These are phyloP conservation scores for Pantherophis vulpinus DNA, from an alignment of 2,797 vertebrate species.

Conservation along the genomic window DNA sequence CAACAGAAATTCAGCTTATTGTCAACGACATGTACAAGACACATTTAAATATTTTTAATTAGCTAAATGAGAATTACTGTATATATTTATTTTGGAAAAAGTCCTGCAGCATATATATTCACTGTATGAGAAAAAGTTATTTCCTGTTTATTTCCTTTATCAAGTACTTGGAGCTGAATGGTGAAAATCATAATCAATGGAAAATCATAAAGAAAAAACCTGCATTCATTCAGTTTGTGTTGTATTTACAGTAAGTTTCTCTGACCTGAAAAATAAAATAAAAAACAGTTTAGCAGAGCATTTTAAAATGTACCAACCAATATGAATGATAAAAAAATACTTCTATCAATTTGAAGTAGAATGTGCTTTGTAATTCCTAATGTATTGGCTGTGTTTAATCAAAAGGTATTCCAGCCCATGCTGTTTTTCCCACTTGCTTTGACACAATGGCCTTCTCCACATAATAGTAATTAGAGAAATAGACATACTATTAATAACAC, in stretches of 20 bases:
- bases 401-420: not conserved
- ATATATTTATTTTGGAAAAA: not conserved
- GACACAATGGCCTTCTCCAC: not conserved
- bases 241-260: conserved; percentile 2
- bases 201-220: not conserved
- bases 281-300: conserved; percentile 14
- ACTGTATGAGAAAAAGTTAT: not conserved
- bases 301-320: conserved; percentile 11
- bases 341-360: not conserved
- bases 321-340: conserved; percentile 29
- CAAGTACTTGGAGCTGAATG: not conserved
- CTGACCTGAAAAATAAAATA: conserved; percentile 26
- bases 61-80: not conserved
- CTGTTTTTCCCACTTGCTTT: conserved; percentile 30
- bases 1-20: not conserved
- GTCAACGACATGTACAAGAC: not conserved
- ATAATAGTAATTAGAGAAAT: not conserved
- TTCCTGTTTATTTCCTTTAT: conserved; percentile 22
- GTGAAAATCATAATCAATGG: not conserved
- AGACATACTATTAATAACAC: not conserved
- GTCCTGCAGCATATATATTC: not conserved
- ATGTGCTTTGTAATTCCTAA: conserved; percentile 29
- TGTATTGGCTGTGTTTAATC: conserved; percentile 16
- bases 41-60: not conserved
- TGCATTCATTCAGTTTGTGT: conserved; percentile 5